Percentiles rank a stretch among this genome's conserved stretches.
These are phyloP conservation scores for Phalangium opilio DNA, from an alignment of 2,888 invertebrate species.

Conservation along the genomic window DNA sequence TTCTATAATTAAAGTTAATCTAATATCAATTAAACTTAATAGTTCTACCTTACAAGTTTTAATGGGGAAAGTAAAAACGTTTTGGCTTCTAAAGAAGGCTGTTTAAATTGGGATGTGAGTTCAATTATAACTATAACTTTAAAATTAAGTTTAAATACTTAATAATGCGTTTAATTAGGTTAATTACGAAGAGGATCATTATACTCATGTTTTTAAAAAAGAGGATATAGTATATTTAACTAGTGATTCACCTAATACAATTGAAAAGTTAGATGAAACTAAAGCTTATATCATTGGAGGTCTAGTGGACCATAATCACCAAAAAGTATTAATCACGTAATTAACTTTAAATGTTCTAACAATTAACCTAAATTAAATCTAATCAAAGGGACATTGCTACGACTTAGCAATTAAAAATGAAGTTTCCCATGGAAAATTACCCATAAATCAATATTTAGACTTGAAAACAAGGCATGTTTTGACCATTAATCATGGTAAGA, in stretches of 20 bases:
- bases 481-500: conserved; percentile 79
- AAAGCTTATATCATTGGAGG: conserved; percentile 72
- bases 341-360: not conserved
- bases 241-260: conserved; percentile 79
- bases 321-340: conserved; percentile 46
- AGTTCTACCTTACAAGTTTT: no score
- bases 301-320: conserved; percentile 88
- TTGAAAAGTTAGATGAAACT: conserved; percentile 50
- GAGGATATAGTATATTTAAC: conserved; percentile 74
- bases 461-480: conserved; percentile 87
- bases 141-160: no score
- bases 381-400: conserved; percentile 59
- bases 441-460: conserved; percentile 71
- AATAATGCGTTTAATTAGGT: no score
- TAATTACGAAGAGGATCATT: conserved; percentile 41
- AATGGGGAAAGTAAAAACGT: no score
- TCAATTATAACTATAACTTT: no score
- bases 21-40: no score
- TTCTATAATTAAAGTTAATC: no score
- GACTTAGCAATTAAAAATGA: conserved; percentile 61
- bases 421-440: conserved; percentile 65
- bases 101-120: no score
- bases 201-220: conserved; percentile 53
- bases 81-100: no score
- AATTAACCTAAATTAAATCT: conserved; percentile 11